These are phyloP conservation scores for Scomberomorus guttatus DNA, from an alignment of 2,797 vertebrate genomes.

Conservation along the genomic window DNA sequence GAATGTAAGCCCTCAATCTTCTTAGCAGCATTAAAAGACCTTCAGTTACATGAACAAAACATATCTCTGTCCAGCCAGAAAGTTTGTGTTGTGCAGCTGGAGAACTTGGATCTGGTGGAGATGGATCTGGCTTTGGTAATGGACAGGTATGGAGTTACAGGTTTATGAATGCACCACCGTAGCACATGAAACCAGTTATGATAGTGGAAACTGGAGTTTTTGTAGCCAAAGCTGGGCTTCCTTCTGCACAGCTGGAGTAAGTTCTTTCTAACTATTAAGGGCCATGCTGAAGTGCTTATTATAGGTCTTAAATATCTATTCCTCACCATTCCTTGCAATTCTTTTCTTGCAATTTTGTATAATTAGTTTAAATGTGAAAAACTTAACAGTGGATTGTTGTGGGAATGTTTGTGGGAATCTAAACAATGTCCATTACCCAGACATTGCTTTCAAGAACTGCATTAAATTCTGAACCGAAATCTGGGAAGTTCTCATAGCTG, in stretches of 20 bases:
- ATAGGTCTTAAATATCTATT: background rate
- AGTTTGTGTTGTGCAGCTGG: background rate
- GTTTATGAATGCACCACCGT: too few species aligned
- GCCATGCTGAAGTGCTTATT: background rate
- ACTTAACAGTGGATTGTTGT: background rate
- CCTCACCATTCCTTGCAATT: too few species aligned
- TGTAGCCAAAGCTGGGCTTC: background rate
- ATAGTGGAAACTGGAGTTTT: background rate
- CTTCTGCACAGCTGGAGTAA: background rate
- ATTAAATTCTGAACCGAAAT: constrained; percentile 57
- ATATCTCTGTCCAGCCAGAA: background rate
- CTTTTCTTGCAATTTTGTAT: background rate
- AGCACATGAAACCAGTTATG: too few species aligned
- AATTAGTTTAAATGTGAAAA: background rate
- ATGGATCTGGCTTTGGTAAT: background rate
- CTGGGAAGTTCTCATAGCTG: constrained; percentile 53
- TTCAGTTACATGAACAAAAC: background rate
- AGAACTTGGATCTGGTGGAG: background rate
- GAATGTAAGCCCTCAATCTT: background rate
- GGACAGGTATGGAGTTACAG: too few species aligned
- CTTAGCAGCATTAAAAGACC: background rate
- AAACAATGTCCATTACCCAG: constrained; percentile 64
- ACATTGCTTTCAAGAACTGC: constrained; percentile 56
- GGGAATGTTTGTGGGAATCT: background rate
- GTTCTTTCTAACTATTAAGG: background rate